Evolutionary conservation across 37 sponge, comb jelly and placozoan species (phyloP), one percentile per base, ranked within the genome.

Genomic region (Geodia barretti): DNA sequence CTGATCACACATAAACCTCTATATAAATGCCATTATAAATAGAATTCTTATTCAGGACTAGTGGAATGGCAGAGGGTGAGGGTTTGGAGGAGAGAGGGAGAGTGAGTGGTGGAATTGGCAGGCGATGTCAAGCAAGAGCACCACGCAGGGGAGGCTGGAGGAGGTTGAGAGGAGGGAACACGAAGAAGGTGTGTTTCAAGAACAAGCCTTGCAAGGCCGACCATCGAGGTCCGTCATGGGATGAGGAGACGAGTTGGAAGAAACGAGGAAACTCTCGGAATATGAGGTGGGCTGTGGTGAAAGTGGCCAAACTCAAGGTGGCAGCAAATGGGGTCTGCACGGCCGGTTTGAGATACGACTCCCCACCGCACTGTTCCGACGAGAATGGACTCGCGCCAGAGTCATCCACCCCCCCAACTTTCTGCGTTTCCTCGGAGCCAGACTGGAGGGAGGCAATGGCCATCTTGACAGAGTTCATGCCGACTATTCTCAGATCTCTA

Each of bases 401-500:
- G 39, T 84, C 1, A 60, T 86, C 11, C 91, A 90, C n/a, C n/a
- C n/a, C 33, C 91, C 91, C 28, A 74, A 90, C 74, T 63, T 90
- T n/a, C n/a, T n/a, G n/a, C n/a, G n/a, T n/a, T n/a, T n/a, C n/a
- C n/a, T n/a, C n/a, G 86, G 79, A 74, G 92, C 84, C 24, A 47
- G 66, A 8, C 30, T 79, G 30, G 71, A 29, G 0, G 76, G 69
- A 29, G 41, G 73, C 8, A n/a, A 66, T 38, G 29, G 61, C 74
- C 11, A 86, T 91, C 1, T 69, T 91, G 4, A 91, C 91, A 25
- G 91, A 91, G 64, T 76, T 87, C 30, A 79, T 91, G 77, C 82
- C 80, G 39, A 83, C 84, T n/a, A 87, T 81, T 41, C 80, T 85
- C 8, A 61, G 87, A 24, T n/a, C n/a, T n/a, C n/a, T n/a, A n/a